Evolutionary conservation across 2,113 vertebrate species (phyloP).

Genomic region (Pontoporia blainvillei): DNA sequence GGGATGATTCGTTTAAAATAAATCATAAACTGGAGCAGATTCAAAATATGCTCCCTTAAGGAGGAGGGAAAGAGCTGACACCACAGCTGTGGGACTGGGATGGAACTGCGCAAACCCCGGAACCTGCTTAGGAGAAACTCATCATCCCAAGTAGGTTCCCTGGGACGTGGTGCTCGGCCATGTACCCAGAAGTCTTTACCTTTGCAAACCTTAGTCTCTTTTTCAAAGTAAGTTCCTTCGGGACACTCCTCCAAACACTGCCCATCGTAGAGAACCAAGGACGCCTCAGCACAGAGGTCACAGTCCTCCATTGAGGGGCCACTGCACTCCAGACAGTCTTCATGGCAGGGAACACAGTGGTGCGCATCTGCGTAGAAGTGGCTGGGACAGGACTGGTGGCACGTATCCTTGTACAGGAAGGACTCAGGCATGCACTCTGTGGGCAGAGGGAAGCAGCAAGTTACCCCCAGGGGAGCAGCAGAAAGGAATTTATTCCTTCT

Average conservation of each 20-base stretch:
- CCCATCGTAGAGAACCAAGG: slow-evolving; percentile 79
- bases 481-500: not conserved
- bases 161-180: rapidly evolving
- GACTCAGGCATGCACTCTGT: slow-evolving; percentile 85
- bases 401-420: slow-evolving; percentile 84
- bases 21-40: not conserved
- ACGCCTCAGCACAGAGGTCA: slow-evolving; percentile 70
- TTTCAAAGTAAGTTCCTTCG: slow-evolving; percentile 81
- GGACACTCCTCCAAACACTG: slow-evolving; percentile 86
- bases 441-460: not conserved
- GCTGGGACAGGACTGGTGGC: slow-evolving; percentile 85
- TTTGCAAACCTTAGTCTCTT: slow-evolving; percentile 80
- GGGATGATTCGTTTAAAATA: not conserved
- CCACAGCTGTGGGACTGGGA: not conserved
- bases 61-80: not conserved
- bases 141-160: rapidly evolving
- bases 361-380: slow-evolving; percentile 79
- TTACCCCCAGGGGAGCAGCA: not conserved
- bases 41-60: not conserved
- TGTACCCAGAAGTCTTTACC: slow-evolving; percentile 75
- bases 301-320: slow-evolving; percentile 88
- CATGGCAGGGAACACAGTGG: slow-evolving; percentile 86
- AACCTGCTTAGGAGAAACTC: not conserved
- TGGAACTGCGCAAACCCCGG: not conserved
- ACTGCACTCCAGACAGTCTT: slow-evolving; percentile 83